Evolutionary conservation across 2,113 vertebrate species (phyloP), one percentile per base, ranked within the genome.

Genomic region (Cebus imitator): DNA sequence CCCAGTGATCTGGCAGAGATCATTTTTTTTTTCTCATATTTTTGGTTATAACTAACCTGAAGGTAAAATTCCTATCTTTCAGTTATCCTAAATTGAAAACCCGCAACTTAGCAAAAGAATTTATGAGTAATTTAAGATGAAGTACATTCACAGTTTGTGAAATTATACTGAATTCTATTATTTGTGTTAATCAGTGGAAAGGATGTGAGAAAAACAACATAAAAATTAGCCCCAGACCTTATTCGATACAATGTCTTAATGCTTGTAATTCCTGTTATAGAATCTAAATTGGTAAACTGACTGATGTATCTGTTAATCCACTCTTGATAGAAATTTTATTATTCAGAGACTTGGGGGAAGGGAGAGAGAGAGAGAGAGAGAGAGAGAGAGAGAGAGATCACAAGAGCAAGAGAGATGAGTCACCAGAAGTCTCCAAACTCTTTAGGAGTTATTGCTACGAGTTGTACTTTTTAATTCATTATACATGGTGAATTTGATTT

Each of bases 51-150:
- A 52, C 1, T 32, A 90, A 88, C 4, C 52, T 70, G 16, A 96
- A 86, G 16, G 48, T 73, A 91, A 96, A 85, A 82, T 91, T 30
- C 40, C 20, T 55, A 86, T 18, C 58, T n/a, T 93, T 78, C 50
- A 57, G 78, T 93, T 79, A 48, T 27, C 64, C 12, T 78, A 84
- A 91, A 86, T 16, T 84, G 8, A 92, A 94, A 86, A 40, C 16
- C 2, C 14, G 27, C 5, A 94, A 84, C 79, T 87, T 52, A 83
- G 45, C 55, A 94, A 72, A 40, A 87, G 37, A 90, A 88, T 40
- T 73, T 90, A 75, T 66, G 58, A 92, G 57, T 52, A 27, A 91
- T 90, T 81, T 76, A 37, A 96, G n/a, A 81, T 72, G n/a, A 95
- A 92, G 87, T 45, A 1, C 61, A 89, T 43, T 89, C 68, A 73